Conservation (phyloP, 2,113 vertebrate species). For the Zeus faber region DNA sequence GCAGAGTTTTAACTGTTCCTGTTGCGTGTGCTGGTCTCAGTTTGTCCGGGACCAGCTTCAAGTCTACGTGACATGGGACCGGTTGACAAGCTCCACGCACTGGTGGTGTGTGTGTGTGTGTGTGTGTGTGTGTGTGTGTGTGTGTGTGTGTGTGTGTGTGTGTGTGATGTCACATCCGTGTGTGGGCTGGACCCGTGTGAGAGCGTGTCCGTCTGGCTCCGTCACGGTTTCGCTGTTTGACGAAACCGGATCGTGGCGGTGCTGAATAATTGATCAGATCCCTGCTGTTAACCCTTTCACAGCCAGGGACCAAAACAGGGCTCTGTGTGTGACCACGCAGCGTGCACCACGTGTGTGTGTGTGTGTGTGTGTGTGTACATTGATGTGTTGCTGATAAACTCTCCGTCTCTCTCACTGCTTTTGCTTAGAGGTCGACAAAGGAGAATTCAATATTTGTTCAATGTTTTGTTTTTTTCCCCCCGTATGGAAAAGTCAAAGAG, state of each 20-base stretch:
- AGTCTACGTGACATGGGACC: too few relatives aligned
- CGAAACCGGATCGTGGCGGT: slow-evolving; percentile 62
- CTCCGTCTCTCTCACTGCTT: too few relatives aligned
- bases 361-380: neutral
- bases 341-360: slow-evolving; percentile 13
- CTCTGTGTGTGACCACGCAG: slow-evolving; percentile 23
- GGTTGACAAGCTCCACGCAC: too few relatives aligned
- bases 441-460: too few relatives aligned
- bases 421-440: too few relatives aligned
- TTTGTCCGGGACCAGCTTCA: too few relatives aligned
- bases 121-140: neutral
- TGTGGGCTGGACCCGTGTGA: slow-evolving; percentile 5
- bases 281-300: slow-evolving; percentile 62
- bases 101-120: neutral
- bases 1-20: too few relatives aligned
- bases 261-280: slow-evolving; percentile 67
- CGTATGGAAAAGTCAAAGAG: too few relatives aligned
- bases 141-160: neutral
- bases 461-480: too few relatives aligned
- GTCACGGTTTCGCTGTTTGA: slow-evolving; percentile 27
- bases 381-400: neutral
- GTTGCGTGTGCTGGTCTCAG: too few relatives aligned
- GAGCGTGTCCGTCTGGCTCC: slow-evolving; percentile 1
- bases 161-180: neutral
- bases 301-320: slow-evolving; percentile 37